Evolutionary conservation across 2,888 invertebrate species (phyloP).

Genomic region (Rotaria magnacalcarata): DNA sequence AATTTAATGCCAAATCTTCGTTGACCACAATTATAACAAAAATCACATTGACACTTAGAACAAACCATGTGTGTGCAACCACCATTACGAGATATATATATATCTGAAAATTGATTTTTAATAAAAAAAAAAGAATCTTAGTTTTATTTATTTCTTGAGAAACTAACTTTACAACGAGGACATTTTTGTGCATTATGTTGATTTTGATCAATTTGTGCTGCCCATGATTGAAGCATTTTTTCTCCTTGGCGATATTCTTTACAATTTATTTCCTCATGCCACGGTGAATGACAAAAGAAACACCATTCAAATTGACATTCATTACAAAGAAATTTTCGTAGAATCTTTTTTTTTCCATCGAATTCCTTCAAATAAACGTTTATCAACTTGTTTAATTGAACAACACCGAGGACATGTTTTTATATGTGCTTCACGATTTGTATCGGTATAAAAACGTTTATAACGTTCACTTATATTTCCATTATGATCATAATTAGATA

Average conservation of each 20-base stretch:
- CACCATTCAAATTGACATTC: slow-evolving; percentile 58
- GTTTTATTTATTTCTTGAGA: neutral
- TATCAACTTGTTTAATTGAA: slow-evolving; percentile 6
- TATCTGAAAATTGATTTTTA: slow-evolving; percentile 51
- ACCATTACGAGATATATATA: slow-evolving; percentile 58
- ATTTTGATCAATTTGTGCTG: slow-evolving; percentile 54
- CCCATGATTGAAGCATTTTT: slow-evolving; percentile 57
- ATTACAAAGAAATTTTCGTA: slow-evolving; percentile 52
- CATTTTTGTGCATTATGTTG: slow-evolving; percentile 59
- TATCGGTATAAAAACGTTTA: slow-evolving; percentile 30
- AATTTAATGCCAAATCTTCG: slow-evolving; percentile 54
- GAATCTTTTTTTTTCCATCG: neutral
- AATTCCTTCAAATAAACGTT: neutral
- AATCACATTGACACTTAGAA: slow-evolving; percentile 50
- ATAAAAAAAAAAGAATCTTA: neutral
- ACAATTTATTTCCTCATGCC: slow-evolving; percentile 57
- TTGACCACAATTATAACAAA: slow-evolving; percentile 60
- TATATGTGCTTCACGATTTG: neutral
- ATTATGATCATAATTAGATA: neutral
- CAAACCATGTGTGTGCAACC: slow-evolving; percentile 62
- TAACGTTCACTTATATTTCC: neutral
- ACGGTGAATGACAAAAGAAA: slow-evolving; percentile 59
- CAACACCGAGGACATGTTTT: slow-evolving; percentile 16
- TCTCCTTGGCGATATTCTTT: slow-evolving; percentile 57
- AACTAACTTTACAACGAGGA: slow-evolving; percentile 59